phyloP scores from a whole-genome alignment of 2,888 invertebrate species.

The Metopia argyrocephala region DNA sequence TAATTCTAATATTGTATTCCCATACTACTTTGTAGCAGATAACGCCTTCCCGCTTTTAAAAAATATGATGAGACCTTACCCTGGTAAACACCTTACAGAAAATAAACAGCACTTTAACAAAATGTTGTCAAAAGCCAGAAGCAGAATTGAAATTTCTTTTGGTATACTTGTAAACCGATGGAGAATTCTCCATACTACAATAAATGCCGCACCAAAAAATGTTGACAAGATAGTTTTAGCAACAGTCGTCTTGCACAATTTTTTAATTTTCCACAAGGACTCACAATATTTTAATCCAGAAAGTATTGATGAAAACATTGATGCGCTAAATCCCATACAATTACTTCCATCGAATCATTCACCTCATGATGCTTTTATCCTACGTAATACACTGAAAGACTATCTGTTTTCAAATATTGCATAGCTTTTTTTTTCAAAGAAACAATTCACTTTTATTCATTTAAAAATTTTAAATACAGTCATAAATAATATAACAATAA shows the following conservation, averaged over 20 bases:
- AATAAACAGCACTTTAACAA: conserved; percentile 17
- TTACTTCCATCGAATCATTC: conserved; percentile 8
- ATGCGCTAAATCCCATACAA: background rate
- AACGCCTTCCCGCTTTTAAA: conserved; percentile 38
- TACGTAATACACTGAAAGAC: background rate
- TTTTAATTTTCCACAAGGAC: conserved; percentile 39
- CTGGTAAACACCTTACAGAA: conserved; percentile 15
- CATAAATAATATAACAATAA: too few relatives aligned
- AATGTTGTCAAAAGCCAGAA: background rate
- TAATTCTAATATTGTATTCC: conserved; percentile 12
- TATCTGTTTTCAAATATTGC: conserved; percentile 26
- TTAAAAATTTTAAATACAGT: too few relatives aligned
- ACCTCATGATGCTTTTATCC: background rate
- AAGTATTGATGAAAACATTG: background rate
- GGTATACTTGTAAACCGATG: background rate
- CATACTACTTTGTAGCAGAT: conserved; percentile 51
- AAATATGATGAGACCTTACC: conserved; percentile 45
- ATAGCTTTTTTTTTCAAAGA: background rate
- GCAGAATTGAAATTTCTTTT: background rate
- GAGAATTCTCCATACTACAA: background rate
- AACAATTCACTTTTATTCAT: too few relatives aligned
- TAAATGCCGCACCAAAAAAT: conserved; percentile 31
- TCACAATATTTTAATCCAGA: background rate
- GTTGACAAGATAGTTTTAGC: conserved; percentile 41
- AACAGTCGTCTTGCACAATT: conserved; percentile 31